Evolutionary conservation across 37 sponge, comb jelly and placozoan species (phyloP), one percentile per base, ranked within the genome.

Genomic region (Geodia barretti): DNA sequence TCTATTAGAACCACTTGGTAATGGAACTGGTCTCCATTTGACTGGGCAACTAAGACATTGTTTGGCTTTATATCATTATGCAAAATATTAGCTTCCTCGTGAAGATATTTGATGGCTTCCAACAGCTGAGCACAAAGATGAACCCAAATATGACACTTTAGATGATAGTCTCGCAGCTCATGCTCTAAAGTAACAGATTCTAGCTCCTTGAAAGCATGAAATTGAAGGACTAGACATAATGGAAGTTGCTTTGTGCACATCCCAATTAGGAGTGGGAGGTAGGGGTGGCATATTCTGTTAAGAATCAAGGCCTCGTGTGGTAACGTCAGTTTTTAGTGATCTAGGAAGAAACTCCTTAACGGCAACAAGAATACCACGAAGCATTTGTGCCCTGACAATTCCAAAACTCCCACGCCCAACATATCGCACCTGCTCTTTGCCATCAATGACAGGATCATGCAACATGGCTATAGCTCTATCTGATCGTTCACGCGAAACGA

Each of bases 41-140:
- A 4, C 9, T 31, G 39, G 39, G 4, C 70, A 7, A 66, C 25
- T 28, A 66, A 9, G 24, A 78, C 9, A 78, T 39, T 66, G 31
- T 64, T 42, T 20, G 36, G 9, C n/a, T 76, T 76, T 67, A 78
- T 78, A 39, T 78, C 79, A 78, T 78, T 78, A 37, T 78, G 79
- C 4, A 78, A 35, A 14, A 64, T 19, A 14, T 78, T 37, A 7
- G 39, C 68, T 20, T 64, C 39, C 36, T 34, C 11, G 31, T 78
- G 79, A 3, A 78, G 68, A 40, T 78, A 78, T 23, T 25, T 34
- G 23, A 78, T 31, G 26, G 79, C 79, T 63, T 78, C 79, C n/a
- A 78, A 3, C 2, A 78, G 64, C 65, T 78, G 79, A 47, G 35
- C 2, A 24, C 35, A 70, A 7, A 70, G 5, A 17, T 47, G 39